Evolutionary conservation across 2,113 vertebrate genomes (phyloP), one percentile per base, ranked within the genome.

Genomic region (Tyto alba): DNA sequence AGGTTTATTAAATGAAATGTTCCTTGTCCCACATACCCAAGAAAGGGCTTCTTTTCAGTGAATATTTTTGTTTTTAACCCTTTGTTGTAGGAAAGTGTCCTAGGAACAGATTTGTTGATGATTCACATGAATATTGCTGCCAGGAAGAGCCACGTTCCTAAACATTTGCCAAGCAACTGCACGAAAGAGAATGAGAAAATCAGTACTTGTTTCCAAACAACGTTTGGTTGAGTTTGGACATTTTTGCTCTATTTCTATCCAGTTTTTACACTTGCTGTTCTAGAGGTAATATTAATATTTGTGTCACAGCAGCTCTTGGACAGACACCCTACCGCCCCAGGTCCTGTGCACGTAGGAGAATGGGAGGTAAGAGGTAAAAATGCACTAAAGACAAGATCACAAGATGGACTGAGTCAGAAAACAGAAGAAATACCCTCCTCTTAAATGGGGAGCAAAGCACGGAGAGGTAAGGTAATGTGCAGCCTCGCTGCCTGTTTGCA

Each of bases 381-480:
- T 1, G 7, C 22, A 20, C 13, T 13, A 9, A 52, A 59, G 38
- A 7, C 72, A 47, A 60, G 66, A 14, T 8, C 21, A 34, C 10
- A 34, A 7, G 40, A 22, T 3, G 45, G 32, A 41, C 6, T 2
- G 29, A 59, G 43, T 3, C 30, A 23, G 53, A 41, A 41, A 23
- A 69, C 5, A n/a, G 68, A 19, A 40, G 20, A 32, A 85, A 60
- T 3, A 5, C 7, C 27, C 38, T 75, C 17, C 45, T 67, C 36
- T 62, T 21, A 4, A 9, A 21, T 0, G 2, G n/a, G 25, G 27
- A 40, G 11, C 19, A 55, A 43, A 40, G 52, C 45, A 66, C 23
- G 1, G 10, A 2, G 21, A 21, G 45, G 29, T 2, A 16, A 8
- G 45, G 32, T 4, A 30, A 9, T 0, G 1, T 2, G 7, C 32